These are phyloP conservation scores for Eilema depressum DNA, from an alignment of 2,888 invertebrate genomes.

Conservation along the genomic window DNA sequence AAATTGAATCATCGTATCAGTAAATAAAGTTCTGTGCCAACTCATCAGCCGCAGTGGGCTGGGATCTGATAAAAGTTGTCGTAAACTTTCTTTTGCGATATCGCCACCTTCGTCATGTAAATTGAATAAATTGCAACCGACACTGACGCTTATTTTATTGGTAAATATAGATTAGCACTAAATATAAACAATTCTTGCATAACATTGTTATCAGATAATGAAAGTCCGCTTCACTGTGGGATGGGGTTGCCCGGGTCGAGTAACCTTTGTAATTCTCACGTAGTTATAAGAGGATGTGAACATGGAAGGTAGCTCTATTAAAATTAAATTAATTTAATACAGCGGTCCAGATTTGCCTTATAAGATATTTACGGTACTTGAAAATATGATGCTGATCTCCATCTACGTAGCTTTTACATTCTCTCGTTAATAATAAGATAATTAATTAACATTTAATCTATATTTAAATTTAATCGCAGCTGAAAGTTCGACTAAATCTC, in stretches of 20 bases:
- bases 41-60: constrained; percentile 82
- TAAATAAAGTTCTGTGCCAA: constrained; percentile 83
- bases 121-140: constrained; percentile 81
- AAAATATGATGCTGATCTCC: constrained; percentile 10
- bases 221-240: constrained; percentile 38
- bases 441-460: constrained; percentile 25
- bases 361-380: constrained; percentile 5
- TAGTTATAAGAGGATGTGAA: constrained; percentile 27
- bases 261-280: constrained; percentile 48
- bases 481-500: constrained; percentile 53
- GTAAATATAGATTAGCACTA: constrained; percentile 79
- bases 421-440: background rate
- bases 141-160: constrained; percentile 80
- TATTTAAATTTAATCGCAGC: constrained; percentile 53
- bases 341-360: constrained; percentile 7
- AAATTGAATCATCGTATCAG: constrained; percentile 72
- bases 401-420: constrained; percentile 1
- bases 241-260: constrained; percentile 50
- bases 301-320: constrained; percentile 30
- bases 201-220: constrained; percentile 70
- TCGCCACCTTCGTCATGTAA: constrained; percentile 85
- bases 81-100: constrained; percentile 84
- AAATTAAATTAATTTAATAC: constrained; percentile 30
- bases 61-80: constrained; percentile 84
- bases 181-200: constrained; percentile 71